These are phyloP conservation scores for Dendrolimus houi DNA, from an alignment of 2,888 invertebrate genomes.

Conservation along the genomic window DNA sequence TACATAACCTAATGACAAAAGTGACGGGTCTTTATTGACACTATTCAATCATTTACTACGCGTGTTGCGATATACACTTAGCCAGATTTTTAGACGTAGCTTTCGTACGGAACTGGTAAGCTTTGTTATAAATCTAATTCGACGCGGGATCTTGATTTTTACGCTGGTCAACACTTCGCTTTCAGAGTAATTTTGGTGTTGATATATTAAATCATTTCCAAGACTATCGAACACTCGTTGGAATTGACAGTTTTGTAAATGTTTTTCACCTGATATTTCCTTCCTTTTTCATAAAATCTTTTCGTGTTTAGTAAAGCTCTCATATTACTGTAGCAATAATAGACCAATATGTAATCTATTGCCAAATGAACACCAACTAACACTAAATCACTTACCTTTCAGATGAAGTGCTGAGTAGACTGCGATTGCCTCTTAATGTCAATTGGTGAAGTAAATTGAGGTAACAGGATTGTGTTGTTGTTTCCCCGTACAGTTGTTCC, in stretches of 20 bases:
- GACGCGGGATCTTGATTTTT: conserved; percentile 10
- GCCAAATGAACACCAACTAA: conserved; percentile 1
- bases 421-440: conserved; percentile 49
- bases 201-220: neutral
- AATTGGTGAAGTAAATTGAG: conserved; percentile 20
- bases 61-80: no score
- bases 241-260: no score
- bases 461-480: conserved; percentile 4
- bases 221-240: no score
- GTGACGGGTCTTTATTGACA: no score
- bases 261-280: no score
- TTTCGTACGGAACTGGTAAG: conserved; percentile 1
- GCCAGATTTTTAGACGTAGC: conserved; percentile 9
- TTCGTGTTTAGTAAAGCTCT: no score
- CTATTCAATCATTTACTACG: no score
- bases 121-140: neutral
- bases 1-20: no score
- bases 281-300: no score
- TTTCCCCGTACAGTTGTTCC: neutral
- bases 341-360: neutral
- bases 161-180: conserved; percentile 15
- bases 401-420: conserved; percentile 18
- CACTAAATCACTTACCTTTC: conserved; percentile 36
- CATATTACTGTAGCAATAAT: no score
- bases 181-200: neutral